Percentiles rank a stretch among this genome's conserved stretches.
These are phyloP conservation scores for Chironomus tentans DNA, from an alignment of 2,888 invertebrate genomes.

Conservation along the genomic window DNA sequence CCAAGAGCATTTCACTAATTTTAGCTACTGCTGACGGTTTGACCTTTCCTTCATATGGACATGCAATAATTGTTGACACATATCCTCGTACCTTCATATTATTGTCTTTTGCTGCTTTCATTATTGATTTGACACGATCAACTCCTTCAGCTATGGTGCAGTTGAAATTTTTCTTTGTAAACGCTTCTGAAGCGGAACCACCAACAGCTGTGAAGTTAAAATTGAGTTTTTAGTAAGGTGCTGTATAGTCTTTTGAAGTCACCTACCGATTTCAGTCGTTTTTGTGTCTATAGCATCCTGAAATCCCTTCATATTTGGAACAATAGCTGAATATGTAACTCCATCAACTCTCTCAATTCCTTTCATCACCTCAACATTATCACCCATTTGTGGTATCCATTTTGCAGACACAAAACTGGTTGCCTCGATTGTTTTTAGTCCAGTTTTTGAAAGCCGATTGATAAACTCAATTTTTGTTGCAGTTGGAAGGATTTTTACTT, in stretches of 20 bases:
- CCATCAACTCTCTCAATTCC: slow-evolving; percentile 56
- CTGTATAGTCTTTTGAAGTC: not conserved
- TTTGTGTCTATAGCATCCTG: slow-evolving; percentile 65
- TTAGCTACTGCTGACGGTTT: slow-evolving; percentile 68
- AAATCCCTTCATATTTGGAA: slow-evolving; percentile 89
- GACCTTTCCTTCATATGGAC: slow-evolving; percentile 89
- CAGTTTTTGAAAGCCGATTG: slow-evolving; percentile 73
- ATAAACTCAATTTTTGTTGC: slow-evolving; percentile 84
- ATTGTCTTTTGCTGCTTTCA: slow-evolving; percentile 57
- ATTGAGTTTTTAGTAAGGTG: no score
- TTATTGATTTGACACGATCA: slow-evolving; percentile 61
- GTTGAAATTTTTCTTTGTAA: slow-evolving; percentile 87
- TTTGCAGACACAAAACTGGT: slow-evolving; percentile 97
- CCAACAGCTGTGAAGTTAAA: slow-evolving; percentile 62
- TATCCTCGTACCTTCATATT: slow-evolving; percentile 81
- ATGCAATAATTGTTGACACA: slow-evolving; percentile 90
- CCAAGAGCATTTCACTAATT: slow-evolving; percentile 62
- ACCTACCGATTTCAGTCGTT: slow-evolving; percentile 56
- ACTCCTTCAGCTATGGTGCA: slow-evolving; percentile 82
- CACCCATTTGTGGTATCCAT: slow-evolving; percentile 99
- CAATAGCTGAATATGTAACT: slow-evolving; percentile 81
- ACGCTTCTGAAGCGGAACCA: slow-evolving; percentile 88
- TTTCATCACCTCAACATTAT: slow-evolving; percentile 67
- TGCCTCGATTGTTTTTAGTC: slow-evolving; percentile 79
- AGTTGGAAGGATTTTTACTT: slow-evolving; percentile 73